Base-by-base conservation (phyloP, 2,113 vertebrate species). In the Mola mola region DNA sequence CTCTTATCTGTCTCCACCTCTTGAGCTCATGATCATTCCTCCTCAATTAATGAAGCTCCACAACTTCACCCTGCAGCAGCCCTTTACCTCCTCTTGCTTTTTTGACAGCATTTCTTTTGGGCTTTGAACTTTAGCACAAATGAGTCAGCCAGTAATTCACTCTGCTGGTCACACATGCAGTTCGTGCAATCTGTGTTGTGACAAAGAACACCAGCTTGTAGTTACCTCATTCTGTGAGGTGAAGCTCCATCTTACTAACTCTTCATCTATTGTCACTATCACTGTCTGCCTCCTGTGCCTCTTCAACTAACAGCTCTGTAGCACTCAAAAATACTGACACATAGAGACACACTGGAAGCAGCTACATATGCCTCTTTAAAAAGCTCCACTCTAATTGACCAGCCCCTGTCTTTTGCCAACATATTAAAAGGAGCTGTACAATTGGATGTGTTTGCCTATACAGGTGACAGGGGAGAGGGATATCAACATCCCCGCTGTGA, bases 401-500 rank as follows among this genome's bases (percentile, higher is more conserved):
- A 38, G 49, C 56, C 31, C 5, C 33, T 12, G 10, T 8, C 10
- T 17, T 4, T 13, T 48, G 33, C 48, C 63, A 58, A 31, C n/a
- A 37, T 25, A 57, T 48, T 15, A 66, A 40, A 40, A 53, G 3
- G 24, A 56, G 57, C 43, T 28, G 75, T 40, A 46, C 36, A 8
- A 58, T 33, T 55, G 19, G 43, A 36, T 43, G 53, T 47, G 75
- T 68, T 72, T 72, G 24, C 16, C 6, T 3, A 20, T 3, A 4
- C 62, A 69, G 66, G 67, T 62, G 62, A 72, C 68, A 57, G 41
- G 64, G 33, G 6, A 29, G 28, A 29, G 11, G 68, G 41, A 57
- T 66, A 77, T 84, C 57, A 62, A 66, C 70, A 72, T 77, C 40
- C 52, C 17, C 52, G 41, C 29, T 17, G 52, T 60, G 72, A 84